phyloP scores from a whole-genome alignment of 2,888 invertebrate genomes.

The Noctuana brunneofusca region DNA sequence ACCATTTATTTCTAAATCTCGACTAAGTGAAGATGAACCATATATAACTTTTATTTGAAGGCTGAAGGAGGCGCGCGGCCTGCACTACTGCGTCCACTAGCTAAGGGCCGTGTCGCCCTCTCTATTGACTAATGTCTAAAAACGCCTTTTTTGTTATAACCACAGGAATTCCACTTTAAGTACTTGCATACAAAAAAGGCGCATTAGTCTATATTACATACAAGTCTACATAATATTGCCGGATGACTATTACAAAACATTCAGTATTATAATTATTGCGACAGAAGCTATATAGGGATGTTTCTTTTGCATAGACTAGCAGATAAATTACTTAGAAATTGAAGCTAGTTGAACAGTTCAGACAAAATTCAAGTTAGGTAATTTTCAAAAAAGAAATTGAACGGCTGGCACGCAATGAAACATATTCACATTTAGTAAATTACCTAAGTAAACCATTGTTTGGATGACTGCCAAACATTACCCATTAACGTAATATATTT shows the following conservation, averaged over 20 bases:
- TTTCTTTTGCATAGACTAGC: conserved; percentile 55
- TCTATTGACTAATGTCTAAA: conserved; percentile 37
- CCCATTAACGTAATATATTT: not conserved
- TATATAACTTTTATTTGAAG: conserved; percentile 62
- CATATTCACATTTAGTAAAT: no score
- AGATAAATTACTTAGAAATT: not conserved
- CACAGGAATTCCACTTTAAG: conserved; percentile 26
- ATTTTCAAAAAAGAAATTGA: no score
- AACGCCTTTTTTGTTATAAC: conserved; percentile 36
- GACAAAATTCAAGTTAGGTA: not conserved
- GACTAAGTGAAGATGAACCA: conserved; percentile 80
- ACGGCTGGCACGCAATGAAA: no score
- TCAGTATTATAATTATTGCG: conserved; percentile 61
- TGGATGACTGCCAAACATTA: not conserved
- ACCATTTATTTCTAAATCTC: conserved; percentile 78
- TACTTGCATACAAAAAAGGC: conserved; percentile 49
- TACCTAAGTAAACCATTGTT: no score
- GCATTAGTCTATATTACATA: conserved; percentile 55
- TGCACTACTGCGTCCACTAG: conserved; percentile 59
- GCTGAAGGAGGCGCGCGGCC: conserved; percentile 76
- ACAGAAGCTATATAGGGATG: conserved; percentile 52
- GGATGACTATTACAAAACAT: conserved; percentile 62
- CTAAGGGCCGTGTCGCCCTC: conserved; percentile 38
- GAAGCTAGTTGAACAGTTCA: conserved; percentile 2
- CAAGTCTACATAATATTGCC: conserved; percentile 49